Evolutionary conservation across 2,797 vertebrate genomes (phyloP).

Genomic region (Pipistrellus kuhlii): DNA sequence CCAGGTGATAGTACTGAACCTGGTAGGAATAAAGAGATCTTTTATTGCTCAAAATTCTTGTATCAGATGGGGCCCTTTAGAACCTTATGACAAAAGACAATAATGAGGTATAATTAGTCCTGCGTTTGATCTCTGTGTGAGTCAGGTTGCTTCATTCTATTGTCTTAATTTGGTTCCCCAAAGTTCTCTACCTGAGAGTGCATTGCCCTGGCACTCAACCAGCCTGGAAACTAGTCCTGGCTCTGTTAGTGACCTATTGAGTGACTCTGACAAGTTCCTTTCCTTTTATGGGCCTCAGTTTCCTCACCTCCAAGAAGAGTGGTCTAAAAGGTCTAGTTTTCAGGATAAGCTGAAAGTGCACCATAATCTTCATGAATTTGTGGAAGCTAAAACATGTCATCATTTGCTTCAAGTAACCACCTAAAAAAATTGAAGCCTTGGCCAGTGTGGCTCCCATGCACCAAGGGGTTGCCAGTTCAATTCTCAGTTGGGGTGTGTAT

Average conservation of each 20-base stretch:
- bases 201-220: neutral
- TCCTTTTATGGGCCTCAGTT: neutral
- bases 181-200: neutral
- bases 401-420: conserved; percentile 34
- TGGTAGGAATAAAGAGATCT: neutral
- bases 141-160: neutral
- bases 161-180: neutral
- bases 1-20: neutral
- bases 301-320: conserved; percentile 35
- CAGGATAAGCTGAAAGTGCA: neutral
- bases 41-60: neutral
- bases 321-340: conserved; percentile 23
- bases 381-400: conserved; percentile 28
- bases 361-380: neutral
- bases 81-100: neutral
- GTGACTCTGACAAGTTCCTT: neutral
- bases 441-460: neutral
- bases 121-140: conserved; percentile 22
- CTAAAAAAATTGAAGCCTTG: neutral
- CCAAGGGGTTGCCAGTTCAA: neutral
- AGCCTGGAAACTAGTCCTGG: neutral
- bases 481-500: neutral
- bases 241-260: neutral
- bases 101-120: neutral
- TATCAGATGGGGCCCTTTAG: neutral